phyloP scores from a whole-genome alignment of 2,113 vertebrate species.

The Centropristis striata region DNA sequence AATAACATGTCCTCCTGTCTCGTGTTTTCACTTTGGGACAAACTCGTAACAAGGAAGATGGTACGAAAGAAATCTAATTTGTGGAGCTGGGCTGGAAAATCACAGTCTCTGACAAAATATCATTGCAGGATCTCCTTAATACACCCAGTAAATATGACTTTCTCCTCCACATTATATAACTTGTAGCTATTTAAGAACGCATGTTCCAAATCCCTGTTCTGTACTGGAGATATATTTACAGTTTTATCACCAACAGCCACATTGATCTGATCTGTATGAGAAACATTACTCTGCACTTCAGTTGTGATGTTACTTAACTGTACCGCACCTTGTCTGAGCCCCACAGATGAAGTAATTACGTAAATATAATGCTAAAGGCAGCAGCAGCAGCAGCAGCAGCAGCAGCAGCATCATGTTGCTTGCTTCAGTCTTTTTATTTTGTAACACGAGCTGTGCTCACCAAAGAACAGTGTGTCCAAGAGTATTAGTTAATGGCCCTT shows the following conservation, averaged over 20 bases:
- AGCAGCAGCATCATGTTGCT: conserved; percentile 22
- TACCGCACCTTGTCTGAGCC: conserved; percentile 2
- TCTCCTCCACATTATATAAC: conserved; percentile 46
- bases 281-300: not conserved
- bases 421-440: conserved; percentile 25
- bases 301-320: not conserved
- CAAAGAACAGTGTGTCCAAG: conserved; percentile 25
- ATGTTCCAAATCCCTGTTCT: conserved; percentile 3
- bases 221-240: conserved; percentile 14
- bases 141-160: conserved; percentile 19
- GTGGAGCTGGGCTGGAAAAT: conserved; percentile 18
- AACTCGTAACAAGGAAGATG: conserved; percentile 1
- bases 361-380: conserved; percentile 31
- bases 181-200: conserved; percentile 30
- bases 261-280: conserved; percentile 14
- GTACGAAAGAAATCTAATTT: conserved; percentile 31
- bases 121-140: conserved; percentile 18
- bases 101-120: conserved; percentile 4
- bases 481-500: conserved; percentile 25
- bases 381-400: conserved; percentile 9
- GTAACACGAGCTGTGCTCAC: not conserved
- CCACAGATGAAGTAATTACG: conserved; percentile 35
- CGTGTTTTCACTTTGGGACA: conserved; percentile 1
- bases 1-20: conserved; percentile 24
- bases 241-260: conserved; percentile 20